Evolutionary conservation across 2,888 invertebrate genomes (phyloP).

Genomic region (Theodoxus fluviatilis): DNA sequence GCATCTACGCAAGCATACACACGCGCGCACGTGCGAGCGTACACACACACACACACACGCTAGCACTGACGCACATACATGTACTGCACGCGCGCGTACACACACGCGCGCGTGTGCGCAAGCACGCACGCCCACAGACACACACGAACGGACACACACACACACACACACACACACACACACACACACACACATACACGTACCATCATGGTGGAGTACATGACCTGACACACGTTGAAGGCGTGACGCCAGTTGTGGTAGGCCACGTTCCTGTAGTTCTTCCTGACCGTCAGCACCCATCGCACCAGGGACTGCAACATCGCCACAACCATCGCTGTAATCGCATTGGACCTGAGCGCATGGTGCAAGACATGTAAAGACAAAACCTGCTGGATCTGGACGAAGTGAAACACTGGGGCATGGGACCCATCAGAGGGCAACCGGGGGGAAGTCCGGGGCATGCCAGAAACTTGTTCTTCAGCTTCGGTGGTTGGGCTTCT

Average conservation of each 20-base stretch:
- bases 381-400: too few relatives aligned
- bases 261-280: slow-evolving; percentile 91
- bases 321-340: too few relatives aligned
- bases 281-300: slow-evolving; percentile 88
- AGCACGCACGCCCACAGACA: not conserved
- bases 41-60: not conserved
- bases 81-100: not conserved
- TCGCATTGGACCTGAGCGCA: too few relatives aligned
- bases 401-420: too few relatives aligned
- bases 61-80: not conserved
- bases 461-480: too few relatives aligned
- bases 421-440: too few relatives aligned
- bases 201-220: slow-evolving; percentile 69
- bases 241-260: slow-evolving; percentile 88
- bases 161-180: not conserved
- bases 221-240: slow-evolving; percentile 70
- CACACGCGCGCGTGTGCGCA: not conserved
- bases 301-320: slow-evolving; percentile 67
- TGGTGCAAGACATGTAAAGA: too few relatives aligned
- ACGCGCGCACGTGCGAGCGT: not conserved
- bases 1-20: not conserved
- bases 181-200: not conserved
- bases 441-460: too few relatives aligned
- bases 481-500: too few relatives aligned
- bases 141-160: not conserved